A percentile compares a stretch with the other conserved stretches of the same genome.
These are phyloP conservation scores for Eudemis profundana DNA, from an alignment of 2,888 invertebrate genomes.

Conservation along the genomic window DNA sequence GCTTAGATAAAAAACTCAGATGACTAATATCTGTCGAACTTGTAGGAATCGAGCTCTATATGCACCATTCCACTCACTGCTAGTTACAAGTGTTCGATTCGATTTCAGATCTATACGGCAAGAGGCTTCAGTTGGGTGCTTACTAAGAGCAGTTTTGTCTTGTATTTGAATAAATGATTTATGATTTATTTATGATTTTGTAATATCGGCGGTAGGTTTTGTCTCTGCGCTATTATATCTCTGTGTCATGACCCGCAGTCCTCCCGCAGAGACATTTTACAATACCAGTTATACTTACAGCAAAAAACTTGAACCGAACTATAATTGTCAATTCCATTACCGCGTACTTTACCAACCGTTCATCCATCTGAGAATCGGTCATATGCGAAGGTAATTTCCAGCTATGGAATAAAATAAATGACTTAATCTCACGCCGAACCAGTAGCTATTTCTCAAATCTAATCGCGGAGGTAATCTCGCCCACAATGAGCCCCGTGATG, in stretches of 20 bases:
- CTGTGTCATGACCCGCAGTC: not conserved
- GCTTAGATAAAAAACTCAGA: too few species aligned
- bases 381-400: slow-evolving; percentile 39
- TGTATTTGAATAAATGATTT: too few species aligned
- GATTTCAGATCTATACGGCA: too few species aligned
- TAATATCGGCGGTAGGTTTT: not conserved
- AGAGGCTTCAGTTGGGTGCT: too few species aligned
- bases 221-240: not conserved
- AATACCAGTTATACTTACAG: not conserved
- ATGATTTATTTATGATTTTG: too few species aligned
- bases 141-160: too few species aligned
- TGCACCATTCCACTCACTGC: too few species aligned
- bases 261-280: not conserved
- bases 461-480: slow-evolving; percentile 65
- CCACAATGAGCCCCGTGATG: slow-evolving; percentile 70
- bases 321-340: slow-evolving; percentile 27
- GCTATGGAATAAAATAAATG: slow-evolving; percentile 57
- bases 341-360: slow-evolving; percentile 1
- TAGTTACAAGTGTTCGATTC: too few species aligned
- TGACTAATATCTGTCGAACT: too few species aligned
- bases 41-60: too few species aligned
- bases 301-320: slow-evolving; percentile 5
- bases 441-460: slow-evolving; percentile 52
- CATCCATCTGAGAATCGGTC: not conserved
- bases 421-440: slow-evolving; percentile 61